Conservation (phyloP, 1,140 invertebrate genomes). For the Hyphantria cunea region DNA sequence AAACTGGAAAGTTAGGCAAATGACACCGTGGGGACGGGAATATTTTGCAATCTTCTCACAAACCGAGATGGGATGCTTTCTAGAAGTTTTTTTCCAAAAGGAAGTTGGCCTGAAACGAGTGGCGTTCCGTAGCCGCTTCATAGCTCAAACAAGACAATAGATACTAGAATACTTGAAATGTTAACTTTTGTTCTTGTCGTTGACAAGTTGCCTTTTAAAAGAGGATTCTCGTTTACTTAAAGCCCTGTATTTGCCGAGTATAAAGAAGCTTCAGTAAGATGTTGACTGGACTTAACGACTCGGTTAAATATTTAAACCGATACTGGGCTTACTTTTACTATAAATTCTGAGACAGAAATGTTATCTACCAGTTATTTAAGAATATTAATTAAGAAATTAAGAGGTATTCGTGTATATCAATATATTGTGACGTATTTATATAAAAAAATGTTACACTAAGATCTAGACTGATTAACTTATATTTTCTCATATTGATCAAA, state of each 20-base stretch:
- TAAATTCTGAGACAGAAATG: no score
- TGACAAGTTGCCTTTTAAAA: conserved; percentile 22
- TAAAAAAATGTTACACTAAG: no score
- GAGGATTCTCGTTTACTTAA: conserved; percentile 24
- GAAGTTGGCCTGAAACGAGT: conserved; percentile 42
- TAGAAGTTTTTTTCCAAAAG: conserved; percentile 52
- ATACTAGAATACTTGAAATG: conserved; percentile 45
- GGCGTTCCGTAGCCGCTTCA: conserved; percentile 35
- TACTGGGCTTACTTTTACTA: neutral
- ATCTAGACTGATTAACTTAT: no score
- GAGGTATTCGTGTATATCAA: no score
- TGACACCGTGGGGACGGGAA: conserved; percentile 64
- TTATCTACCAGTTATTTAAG: no score
- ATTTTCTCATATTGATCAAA: no score
- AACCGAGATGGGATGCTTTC: conserved; percentile 50
- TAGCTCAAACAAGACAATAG: conserved; percentile 45
- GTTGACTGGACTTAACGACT: conserved; percentile 19
- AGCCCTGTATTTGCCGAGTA: conserved; percentile 12
- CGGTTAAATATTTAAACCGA: conserved; percentile 16
- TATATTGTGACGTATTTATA: no score
- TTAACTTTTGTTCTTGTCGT: conserved; percentile 38
- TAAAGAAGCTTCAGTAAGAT: conserved; percentile 7
- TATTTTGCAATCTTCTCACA: conserved; percentile 63
- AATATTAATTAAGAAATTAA: no score
- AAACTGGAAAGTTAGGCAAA: conserved; percentile 65